These are phyloP conservation scores for Chaetops frenatus DNA, from an alignment of 2,113 vertebrate genomes.

Conservation along the genomic window DNA sequence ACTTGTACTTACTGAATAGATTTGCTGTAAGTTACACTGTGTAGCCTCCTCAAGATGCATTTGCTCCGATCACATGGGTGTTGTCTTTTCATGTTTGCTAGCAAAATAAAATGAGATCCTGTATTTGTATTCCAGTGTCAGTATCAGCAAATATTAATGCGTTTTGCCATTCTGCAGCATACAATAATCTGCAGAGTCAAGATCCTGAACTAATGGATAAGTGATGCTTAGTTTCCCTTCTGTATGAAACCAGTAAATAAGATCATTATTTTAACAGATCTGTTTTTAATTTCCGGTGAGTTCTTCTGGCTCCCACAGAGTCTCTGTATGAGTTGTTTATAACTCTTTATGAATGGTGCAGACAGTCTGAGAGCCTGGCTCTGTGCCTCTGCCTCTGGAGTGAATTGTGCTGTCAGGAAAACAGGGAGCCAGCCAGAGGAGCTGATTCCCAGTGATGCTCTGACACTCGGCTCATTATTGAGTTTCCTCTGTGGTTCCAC, in stretches of 20 bases:
- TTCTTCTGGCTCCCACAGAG: background rate
- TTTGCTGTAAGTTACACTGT: background rate
- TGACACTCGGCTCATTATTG: background rate
- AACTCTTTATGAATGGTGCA: background rate
- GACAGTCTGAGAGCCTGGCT: slow-evolving; percentile 12
- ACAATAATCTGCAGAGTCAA: background rate
- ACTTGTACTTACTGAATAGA: background rate
- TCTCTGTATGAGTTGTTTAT: slow-evolving; percentile 9
- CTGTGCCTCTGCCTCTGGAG: background rate
- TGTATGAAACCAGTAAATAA: background rate
- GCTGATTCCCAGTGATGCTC: background rate
- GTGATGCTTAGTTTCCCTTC: background rate
- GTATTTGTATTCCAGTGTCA: background rate
- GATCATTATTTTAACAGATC: background rate
- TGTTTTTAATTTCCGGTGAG: slow-evolving; percentile 7
- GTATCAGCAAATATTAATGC: background rate
- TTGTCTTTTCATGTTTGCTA: background rate
- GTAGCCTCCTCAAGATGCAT: background rate
- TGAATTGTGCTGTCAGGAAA: background rate
- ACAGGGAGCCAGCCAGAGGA: background rate
- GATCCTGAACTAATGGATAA: background rate
- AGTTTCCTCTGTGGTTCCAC: background rate
- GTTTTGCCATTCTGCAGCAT: background rate
- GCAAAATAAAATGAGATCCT: background rate
- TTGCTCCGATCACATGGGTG: background rate